These are phyloP conservation scores for Harpalus rufipes DNA, from an alignment of 2,888 invertebrate species.

Conservation along the genomic window DNA sequence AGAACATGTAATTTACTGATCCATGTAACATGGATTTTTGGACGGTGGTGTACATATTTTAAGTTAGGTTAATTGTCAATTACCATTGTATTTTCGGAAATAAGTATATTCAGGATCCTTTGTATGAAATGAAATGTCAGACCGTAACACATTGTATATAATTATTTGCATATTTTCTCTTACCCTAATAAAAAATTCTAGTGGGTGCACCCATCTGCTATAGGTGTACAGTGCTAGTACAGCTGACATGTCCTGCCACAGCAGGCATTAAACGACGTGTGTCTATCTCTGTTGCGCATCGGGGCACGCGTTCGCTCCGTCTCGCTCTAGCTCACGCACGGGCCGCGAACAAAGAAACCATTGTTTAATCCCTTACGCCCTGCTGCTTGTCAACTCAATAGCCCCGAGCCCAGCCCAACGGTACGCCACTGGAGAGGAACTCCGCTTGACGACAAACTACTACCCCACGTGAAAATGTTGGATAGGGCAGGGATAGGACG, in stretches of 20 bases:
- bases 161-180: too few relatives aligned
- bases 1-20: too few relatives aligned
- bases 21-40: too few relatives aligned
- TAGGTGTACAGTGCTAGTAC: neutral
- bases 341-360: constrained; percentile 41
- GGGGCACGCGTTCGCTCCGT: constrained; percentile 27
- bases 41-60: too few relatives aligned
- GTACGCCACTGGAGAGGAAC: constrained; percentile 27
- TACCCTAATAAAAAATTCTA: neutral
- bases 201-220: neutral
- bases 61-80: too few relatives aligned
- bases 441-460: constrained; percentile 43
- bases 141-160: too few relatives aligned
- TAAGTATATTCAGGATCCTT: too few relatives aligned
- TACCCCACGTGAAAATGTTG: constrained; percentile 25
- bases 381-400: constrained; percentile 26
- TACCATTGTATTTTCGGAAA: too few relatives aligned
- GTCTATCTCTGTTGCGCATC: constrained; percentile 45
- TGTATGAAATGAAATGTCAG: too few relatives aligned
- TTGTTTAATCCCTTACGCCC: constrained; percentile 40
- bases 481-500: neutral
- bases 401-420: constrained; percentile 16
- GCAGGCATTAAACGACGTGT: constrained; percentile 31
- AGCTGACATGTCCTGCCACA: constrained; percentile 5
- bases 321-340: constrained; percentile 37